phyloP scores from a whole-genome alignment of 2,797 vertebrate genomes.

The Peromyscus attwateri region DNA sequence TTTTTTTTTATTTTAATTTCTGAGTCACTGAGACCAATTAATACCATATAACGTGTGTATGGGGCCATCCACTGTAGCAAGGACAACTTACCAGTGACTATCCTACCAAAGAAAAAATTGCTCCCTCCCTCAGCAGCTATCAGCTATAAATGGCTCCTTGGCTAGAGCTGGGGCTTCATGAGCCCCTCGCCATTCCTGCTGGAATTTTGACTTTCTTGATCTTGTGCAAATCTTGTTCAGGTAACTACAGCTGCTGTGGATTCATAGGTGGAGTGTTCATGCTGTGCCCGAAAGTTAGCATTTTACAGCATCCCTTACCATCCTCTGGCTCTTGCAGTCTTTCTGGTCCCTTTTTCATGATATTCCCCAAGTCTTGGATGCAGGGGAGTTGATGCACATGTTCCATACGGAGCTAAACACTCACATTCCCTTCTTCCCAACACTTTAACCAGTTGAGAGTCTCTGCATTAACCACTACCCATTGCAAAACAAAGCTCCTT shows the following conservation, averaged over 20 bases:
- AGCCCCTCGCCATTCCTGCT: not conserved
- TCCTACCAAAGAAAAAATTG: not conserved
- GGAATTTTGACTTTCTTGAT: not conserved
- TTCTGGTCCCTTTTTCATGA: not conserved
- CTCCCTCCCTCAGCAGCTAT: not conserved
- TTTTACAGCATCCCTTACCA: not conserved
- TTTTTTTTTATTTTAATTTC: not conserved
- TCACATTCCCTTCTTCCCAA: not conserved
- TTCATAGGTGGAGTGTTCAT: not conserved
- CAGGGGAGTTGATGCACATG: not conserved
- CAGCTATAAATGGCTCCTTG: not conserved
- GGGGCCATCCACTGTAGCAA: not conserved
- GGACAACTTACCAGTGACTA: not conserved
- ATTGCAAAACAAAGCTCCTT: not conserved
- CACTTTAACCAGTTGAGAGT: not conserved
- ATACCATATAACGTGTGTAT: not conserved
- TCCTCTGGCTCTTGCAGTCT: not conserved
- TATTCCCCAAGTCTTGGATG: not conserved
- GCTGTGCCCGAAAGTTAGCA: not conserved
- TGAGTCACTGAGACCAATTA: not conserved
- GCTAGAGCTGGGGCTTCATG: not conserved
- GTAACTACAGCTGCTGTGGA: not conserved
- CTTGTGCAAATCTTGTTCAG: not conserved
- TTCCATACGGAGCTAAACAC: not conserved
- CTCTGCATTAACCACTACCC: not conserved